Evolutionary conservation across 2,888 invertebrate species (phyloP).

Genomic region (Gisinianus flammeolus): DNA sequence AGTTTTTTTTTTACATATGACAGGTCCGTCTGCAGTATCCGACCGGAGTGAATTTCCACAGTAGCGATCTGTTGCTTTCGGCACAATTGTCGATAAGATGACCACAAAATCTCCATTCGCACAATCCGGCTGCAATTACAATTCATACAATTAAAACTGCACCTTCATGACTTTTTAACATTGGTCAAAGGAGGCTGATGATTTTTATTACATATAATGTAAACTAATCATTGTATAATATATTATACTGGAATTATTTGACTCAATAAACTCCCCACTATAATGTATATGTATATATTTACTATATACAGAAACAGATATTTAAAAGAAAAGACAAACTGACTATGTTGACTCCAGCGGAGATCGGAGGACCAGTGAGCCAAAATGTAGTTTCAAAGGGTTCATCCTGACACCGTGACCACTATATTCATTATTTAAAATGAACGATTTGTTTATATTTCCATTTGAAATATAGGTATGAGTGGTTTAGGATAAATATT

Average conservation of each 20-base stretch:
- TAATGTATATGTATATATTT: too few relatives aligned
- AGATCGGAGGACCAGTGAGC: conserved; percentile 18
- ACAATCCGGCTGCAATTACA: neutral
- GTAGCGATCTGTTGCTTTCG: conserved; percentile 45
- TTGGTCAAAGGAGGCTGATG: too few relatives aligned
- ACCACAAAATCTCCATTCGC: conserved; percentile 43
- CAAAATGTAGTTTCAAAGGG: conserved; percentile 36
- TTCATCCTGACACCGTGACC: conserved; percentile 51
- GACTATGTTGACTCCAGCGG: conserved; percentile 25
- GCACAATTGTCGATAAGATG: conserved; percentile 45
- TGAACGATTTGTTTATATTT: too few relatives aligned
- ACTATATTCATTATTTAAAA: too few relatives aligned
- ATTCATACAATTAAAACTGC: neutral
- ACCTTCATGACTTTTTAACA: neutral
- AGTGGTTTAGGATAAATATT: neutral
- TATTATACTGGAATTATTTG: too few relatives aligned
- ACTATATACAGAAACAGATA: neutral
- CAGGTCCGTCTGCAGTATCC: conserved; percentile 30
- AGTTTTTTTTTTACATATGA: conserved; percentile 39
- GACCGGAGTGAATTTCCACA: conserved; percentile 45
- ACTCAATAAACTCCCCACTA: too few relatives aligned
- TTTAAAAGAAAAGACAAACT: conserved; percentile 2
- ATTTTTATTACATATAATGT: too few relatives aligned
- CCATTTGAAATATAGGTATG: neutral
- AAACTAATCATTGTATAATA: too few relatives aligned